phyloP scores from a whole-genome alignment of 2,888 invertebrate species.

The Phortica magna region DNA sequence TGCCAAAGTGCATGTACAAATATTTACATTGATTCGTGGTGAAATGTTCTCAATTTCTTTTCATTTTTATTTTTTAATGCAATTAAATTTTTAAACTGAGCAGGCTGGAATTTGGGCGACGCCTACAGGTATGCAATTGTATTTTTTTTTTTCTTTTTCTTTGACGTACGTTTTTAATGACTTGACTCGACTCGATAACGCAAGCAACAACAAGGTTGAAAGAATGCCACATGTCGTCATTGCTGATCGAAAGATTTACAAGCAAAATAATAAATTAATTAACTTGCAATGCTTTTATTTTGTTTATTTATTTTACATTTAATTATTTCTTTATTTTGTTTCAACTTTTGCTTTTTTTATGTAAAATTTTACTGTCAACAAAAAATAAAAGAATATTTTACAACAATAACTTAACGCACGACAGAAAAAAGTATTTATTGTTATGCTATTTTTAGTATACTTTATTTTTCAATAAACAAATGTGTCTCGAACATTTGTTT shows the following conservation, averaged over 20 bases:
- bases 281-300: background rate
- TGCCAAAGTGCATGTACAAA: background rate
- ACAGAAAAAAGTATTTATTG: background rate
- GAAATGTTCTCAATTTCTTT: too few species aligned
- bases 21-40: background rate
- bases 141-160: background rate
- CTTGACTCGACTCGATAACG: background rate
- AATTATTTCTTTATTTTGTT: background rate
- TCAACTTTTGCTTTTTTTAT: conserved; percentile 22
- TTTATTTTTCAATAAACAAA: background rate
- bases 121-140: conserved; percentile 1
- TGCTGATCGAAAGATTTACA: conserved; percentile 14
- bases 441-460: background rate
- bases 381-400: background rate
- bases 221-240: background rate
- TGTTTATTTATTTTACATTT: conserved; percentile 8
- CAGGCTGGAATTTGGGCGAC: background rate
- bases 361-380: background rate
- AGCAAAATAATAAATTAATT: conserved; percentile 20
- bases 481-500: too few species aligned
- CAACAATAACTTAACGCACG: background rate
- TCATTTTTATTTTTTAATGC: too few species aligned
- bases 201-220: background rate
- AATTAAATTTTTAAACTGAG: too few species aligned
- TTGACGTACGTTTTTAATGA: background rate